These are phyloP conservation scores for Rhamnusium bicolor DNA, from an alignment of 2,888 invertebrate genomes.

Conservation along the genomic window DNA sequence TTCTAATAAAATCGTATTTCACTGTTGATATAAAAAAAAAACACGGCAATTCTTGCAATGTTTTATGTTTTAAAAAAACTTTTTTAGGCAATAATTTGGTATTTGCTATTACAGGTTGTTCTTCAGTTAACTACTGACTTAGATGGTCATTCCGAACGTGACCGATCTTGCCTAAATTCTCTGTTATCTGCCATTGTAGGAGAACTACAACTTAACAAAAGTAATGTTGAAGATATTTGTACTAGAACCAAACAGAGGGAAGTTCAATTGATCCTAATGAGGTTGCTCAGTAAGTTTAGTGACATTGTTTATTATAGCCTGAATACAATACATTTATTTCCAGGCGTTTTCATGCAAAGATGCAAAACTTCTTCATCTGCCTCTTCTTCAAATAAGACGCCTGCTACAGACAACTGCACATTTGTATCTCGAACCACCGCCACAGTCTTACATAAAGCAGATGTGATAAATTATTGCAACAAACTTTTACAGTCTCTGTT, in stretches of 20 bases:
- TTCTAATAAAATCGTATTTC: too few species aligned
- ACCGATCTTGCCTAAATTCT: conserved; percentile 84
- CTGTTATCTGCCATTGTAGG: conserved; percentile 82
- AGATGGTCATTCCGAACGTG: conserved; percentile 87
- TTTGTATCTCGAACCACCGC: conserved; percentile 83
- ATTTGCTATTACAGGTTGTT: conserved; percentile 75
- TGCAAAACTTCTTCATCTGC: conserved; percentile 74
- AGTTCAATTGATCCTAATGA: conserved; percentile 90
- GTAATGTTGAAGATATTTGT: conserved; percentile 73
- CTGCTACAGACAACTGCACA: conserved; percentile 70
- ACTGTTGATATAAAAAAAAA: too few species aligned
- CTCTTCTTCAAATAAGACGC: conserved; percentile 56
- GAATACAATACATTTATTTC: too few species aligned
- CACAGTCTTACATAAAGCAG: conserved; percentile 78
- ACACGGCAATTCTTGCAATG: too few species aligned
- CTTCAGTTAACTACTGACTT: conserved; percentile 92
- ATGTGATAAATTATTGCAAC: conserved; percentile 83
- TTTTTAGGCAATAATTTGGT: not conserved
- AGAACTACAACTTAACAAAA: conserved; percentile 80
- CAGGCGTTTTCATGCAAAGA: conserved; percentile 84
- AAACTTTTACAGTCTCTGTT: conserved; percentile 80
- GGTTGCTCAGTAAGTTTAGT: conserved; percentile 82
- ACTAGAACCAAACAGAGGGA: conserved; percentile 84
- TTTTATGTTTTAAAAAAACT: too few species aligned
- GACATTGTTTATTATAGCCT: too few species aligned